Evolutionary conservation across 2,797 vertebrate species (phyloP), one percentile per base, ranked within the genome.

Genomic region (Dryobates pubescens): DNA sequence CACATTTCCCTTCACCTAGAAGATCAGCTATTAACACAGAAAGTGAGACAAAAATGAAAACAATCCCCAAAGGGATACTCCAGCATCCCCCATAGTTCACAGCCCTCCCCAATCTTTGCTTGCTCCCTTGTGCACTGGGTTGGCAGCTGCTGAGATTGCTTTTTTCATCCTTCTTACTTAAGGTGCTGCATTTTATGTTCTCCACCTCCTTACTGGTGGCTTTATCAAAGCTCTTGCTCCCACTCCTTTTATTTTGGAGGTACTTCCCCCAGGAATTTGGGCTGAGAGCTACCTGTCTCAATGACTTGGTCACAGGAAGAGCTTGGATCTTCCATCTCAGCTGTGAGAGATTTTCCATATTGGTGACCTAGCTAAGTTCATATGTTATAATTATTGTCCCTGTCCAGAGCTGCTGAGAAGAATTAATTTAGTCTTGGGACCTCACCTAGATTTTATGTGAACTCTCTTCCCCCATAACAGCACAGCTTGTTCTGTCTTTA

Each of bases 401-500:
- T 82, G 30, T 58, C 51, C 47, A 74, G 41, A 86, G 32, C 29
- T 64, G 49, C 54, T 51, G 71, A 86, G 87, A 53, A 91, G 41
- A 88, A 88, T 65, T 90, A 11, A 5, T 81, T 90, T 47, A 83
- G 69, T 74, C 32, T 53, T 80, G 58, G 73, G 71, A 61, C 30
- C 19, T 84, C 45, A 84, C 64, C 41, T 90, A 59, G 80, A 51
- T 84, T 88, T 81, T 74, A 59, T 77, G 57, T 86, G 74, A 84
- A 54, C 71, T 88, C 36, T 76, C 17, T 79, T 91, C 26, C 45
- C 67, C 26, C 5, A 32, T 86, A 54, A 64, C 77, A 91, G 68
- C 71, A 47, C 49, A 71, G 45, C 74, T 84, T 89, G 57, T 69
- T 93, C 88, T 93, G 43, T 93, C 94, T 92, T 92, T 90, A 95